Conservation (phyloP, 30 jellyfish, hydroid and myxozoan species). For the Hydra vulgaris region DNA sequence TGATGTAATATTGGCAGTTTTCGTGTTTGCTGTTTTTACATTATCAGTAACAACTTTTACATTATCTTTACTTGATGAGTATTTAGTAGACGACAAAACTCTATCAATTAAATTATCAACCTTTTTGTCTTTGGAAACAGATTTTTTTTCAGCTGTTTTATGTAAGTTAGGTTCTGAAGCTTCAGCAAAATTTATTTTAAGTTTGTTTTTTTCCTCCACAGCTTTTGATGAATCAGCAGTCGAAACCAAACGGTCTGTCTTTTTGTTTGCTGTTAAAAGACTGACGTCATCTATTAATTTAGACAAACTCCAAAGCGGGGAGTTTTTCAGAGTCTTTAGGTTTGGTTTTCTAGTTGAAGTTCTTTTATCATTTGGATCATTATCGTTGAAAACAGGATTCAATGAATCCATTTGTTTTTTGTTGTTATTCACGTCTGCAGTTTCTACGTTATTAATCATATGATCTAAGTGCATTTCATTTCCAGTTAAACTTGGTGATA, state of each 20-base stretch:
- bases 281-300: conserved; percentile 33
- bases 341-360: conserved; percentile 12
- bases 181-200: background rate
- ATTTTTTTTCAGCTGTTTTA: background rate
- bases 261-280: conserved; percentile 13
- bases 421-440: background rate
- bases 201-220: background rate
- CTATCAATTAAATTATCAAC: background rate
- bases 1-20: background rate
- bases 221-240: background rate
- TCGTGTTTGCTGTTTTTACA: background rate
- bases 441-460: background rate
- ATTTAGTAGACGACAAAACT: background rate
- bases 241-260: background rate
- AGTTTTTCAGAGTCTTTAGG: conserved; percentile 17
- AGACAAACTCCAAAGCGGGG: conserved; percentile 36
- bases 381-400: background rate
- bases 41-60: background rate
- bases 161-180: background rate
- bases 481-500: background rate
- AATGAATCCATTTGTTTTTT: background rate
- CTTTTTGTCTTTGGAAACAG: background rate
- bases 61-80: conserved; percentile 2
- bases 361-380: conserved; percentile 9
- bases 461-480: background rate